Conservation (phyloP, 2,113 vertebrate genomes). For the Leptocoma aspasia region DNA sequence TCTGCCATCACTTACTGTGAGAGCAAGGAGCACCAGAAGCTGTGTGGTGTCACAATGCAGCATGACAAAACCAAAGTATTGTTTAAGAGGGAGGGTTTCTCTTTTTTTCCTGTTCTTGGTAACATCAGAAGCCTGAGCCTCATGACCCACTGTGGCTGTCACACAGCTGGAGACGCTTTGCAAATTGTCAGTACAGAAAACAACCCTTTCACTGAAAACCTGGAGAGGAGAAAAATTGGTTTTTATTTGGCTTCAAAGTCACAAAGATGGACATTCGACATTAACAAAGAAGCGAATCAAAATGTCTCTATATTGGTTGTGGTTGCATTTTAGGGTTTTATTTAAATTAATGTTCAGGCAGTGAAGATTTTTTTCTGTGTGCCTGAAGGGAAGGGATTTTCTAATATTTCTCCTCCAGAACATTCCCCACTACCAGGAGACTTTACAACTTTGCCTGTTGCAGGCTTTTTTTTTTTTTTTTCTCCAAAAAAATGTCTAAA, state of each 20-base stretch:
- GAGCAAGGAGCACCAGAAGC: neutral
- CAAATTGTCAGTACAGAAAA: neutral
- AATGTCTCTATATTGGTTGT: neutral
- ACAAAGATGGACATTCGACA: accelerated
- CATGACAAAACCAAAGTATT: neutral
- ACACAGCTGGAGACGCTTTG: neutral
- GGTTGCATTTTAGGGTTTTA: neutral
- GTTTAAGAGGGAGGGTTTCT: neutral
- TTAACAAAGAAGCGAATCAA: neutral
- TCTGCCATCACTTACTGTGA: neutral
- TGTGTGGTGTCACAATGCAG: neutral
- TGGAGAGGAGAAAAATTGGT: neutral
- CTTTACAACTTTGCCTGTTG: neutral
- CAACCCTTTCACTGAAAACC: neutral
- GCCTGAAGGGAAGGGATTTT: accelerated
- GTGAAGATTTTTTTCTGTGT: accelerated
- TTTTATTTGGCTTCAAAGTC: neutral
- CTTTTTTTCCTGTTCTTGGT: neutral
- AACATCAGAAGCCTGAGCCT: neutral
- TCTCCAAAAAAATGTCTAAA: neutral
- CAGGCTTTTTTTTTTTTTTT: neutral
- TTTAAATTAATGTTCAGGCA: neutral
- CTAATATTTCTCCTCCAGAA: neutral
- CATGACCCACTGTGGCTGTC: neutral
- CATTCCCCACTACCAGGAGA: neutral